These are phyloP conservation scores for Drosophila rhopaloa DNA, from an alignment of 1,140 invertebrate genomes.

Conservation along the genomic window DNA sequence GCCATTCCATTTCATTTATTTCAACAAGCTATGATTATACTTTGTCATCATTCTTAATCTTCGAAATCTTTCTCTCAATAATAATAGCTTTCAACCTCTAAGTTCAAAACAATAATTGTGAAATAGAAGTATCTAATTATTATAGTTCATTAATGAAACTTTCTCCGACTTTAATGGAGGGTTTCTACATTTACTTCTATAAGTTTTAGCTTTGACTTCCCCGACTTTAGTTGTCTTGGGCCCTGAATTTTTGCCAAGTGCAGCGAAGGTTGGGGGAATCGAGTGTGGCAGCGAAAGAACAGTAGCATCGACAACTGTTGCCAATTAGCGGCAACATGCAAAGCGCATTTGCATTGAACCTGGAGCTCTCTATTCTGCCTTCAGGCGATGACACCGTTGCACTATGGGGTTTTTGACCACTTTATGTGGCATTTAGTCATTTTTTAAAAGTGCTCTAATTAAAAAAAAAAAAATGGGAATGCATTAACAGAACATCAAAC, in stretches of 20 bases:
- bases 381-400: slow-evolving; percentile 36
- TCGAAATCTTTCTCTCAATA: too few relatives aligned
- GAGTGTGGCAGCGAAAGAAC: slow-evolving; percentile 38
- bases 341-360: slow-evolving; percentile 75
- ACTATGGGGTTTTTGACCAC: too few relatives aligned
- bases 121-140: too few relatives aligned
- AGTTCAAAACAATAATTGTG: too few relatives aligned
- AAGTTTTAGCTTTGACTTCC: background rate
- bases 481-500: too few relatives aligned
- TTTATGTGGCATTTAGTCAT: too few relatives aligned
- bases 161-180: background rate
- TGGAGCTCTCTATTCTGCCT: slow-evolving; percentile 19
- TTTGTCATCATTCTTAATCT: too few relatives aligned
- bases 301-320: slow-evolving; percentile 75
- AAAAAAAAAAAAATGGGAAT: too few relatives aligned
- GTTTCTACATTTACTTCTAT: background rate
- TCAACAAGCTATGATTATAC: too few relatives aligned
- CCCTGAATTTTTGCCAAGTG: slow-evolving; percentile 5
- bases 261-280: slow-evolving; percentile 1
- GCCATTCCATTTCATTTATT: too few relatives aligned
- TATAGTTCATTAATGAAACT: background rate
- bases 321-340: slow-evolving; percentile 82
- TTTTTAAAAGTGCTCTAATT: too few relatives aligned
- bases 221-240: background rate
- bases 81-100: too few relatives aligned